A percentile compares a stretch with the other conserved stretches of the same genome.
These are phyloP conservation scores for Patella pellucida DNA, from an alignment of 2,888 invertebrate genomes.

Conservation along the genomic window DNA sequence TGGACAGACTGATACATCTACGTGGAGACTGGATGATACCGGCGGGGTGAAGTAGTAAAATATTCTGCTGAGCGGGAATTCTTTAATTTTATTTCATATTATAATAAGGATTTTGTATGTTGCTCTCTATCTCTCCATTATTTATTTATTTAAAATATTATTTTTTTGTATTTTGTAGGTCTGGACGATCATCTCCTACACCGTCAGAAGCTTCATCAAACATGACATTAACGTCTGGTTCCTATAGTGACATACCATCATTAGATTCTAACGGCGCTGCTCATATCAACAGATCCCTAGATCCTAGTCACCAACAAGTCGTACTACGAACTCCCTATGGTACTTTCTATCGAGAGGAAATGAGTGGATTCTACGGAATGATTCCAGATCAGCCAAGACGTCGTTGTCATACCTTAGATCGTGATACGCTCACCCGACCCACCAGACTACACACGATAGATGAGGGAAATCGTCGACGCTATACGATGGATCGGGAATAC, in stretches of 20 bases:
- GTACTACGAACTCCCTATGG: slow-evolving; percentile 64
- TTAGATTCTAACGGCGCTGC: slow-evolving; percentile 40
- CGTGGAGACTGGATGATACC: no score
- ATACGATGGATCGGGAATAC: slow-evolving; percentile 61
- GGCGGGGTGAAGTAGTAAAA: no score
- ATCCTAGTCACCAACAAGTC: slow-evolving; percentile 45
- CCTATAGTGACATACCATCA: slow-evolving; percentile 40
- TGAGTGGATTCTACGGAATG: slow-evolving; percentile 54
- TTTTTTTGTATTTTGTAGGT: slow-evolving; percentile 37
- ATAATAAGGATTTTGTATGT: no score
- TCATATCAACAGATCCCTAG: slow-evolving; percentile 1
- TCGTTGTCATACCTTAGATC: slow-evolving; percentile 60
- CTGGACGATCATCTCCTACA: slow-evolving; percentile 51
- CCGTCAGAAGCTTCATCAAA: slow-evolving; percentile 51
- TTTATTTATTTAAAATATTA: no score
- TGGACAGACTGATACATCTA: no score
- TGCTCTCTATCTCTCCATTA: no score
- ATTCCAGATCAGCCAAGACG: slow-evolving; percentile 56
- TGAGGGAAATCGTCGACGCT: slow-evolving; percentile 54
- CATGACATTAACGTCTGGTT: slow-evolving; percentile 42
- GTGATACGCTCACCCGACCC: slow-evolving; percentile 58
- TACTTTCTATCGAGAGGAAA: slow-evolving; percentile 60
- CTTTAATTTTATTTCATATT: no score
- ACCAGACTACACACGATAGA: slow-evolving; percentile 58
- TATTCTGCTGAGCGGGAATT: no score